Evolutionary conservation across 2,888 invertebrate species (phyloP), one percentile per base, ranked within the genome.

Genomic region (Trichogramma evanescens): DNA sequence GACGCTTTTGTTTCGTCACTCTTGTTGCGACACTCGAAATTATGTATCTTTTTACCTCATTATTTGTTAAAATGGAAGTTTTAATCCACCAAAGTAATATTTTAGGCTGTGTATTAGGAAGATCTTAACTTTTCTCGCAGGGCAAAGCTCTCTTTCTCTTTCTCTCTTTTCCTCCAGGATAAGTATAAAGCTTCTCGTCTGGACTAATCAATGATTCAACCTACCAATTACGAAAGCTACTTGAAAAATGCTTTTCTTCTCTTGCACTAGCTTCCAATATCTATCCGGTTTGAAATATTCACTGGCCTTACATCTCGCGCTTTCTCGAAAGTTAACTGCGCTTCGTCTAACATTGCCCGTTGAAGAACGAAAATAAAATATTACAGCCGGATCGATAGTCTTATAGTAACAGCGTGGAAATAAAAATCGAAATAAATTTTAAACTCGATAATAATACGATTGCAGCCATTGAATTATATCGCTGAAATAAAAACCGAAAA

Each of bases 201-300:
- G 65, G 68, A 66, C 71, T 72, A 73, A 75, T 75, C 74, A 74
- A 74, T 75, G 74, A 75, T 75, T 75, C 75, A 74, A 68, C 71
- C 69, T 67, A 68, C 69, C 74, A 75, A 74, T 75, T 75, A 75
- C 71, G 66, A 64, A 70, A 70, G 71, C 70, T 70, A 69, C 70
- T 70, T 71, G 72, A 74, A 74, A 74, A 74, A 69, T 66, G 65
- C 65, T 66, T 65, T 54, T 48, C 7, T 13, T 52, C 50, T 41
- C 43, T 54, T n/a, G 41, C 52, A 44, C 38, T 26, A 13, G 45
- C 50, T 58, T 53, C 45, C 45, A 55, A 64, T 60, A 52, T 63
- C 52, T 56, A 40, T 50, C 10, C 56, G 44, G 56, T 54, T 40
- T 65, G 43, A 64, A 63, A 69, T 70, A 70, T 71, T 69, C 66